These are phyloP conservation scores for Notodonta ziczac DNA, from an alignment of 2,888 invertebrate species.

Conservation along the genomic window DNA sequence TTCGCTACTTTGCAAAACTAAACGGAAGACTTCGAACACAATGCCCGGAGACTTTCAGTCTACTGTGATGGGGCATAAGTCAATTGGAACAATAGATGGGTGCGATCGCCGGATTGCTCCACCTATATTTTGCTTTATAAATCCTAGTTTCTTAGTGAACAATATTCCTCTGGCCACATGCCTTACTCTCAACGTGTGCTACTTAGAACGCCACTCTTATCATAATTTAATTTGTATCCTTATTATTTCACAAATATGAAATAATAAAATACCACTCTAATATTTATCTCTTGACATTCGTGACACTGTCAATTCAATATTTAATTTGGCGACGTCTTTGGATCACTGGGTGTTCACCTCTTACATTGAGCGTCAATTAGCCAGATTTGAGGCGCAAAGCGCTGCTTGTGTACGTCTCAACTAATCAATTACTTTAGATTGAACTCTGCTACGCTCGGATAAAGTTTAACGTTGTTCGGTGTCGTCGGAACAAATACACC, in stretches of 20 bases:
- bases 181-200: no score
- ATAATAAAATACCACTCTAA: no score
- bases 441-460: conserved; percentile 20
- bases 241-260: no score
- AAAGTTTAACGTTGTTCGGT: conserved; percentile 17
- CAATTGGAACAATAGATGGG: conserved; percentile 75
- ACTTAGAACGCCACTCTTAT: no score
- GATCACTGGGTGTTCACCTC: conserved; percentile 46
- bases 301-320: conserved; percentile 2
- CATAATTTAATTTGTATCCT: no score
- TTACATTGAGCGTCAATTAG: conserved; percentile 52
- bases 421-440: conserved; percentile 15
- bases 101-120: conserved; percentile 47
- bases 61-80: conserved; percentile 61
- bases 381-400: conserved; percentile 42
- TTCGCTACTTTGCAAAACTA: conserved; percentile 33
- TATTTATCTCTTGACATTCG: no score
- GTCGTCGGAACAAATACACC: conserved; percentile 14
- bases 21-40: conserved; percentile 54
- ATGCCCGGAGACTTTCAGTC: conserved; percentile 62
- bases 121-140: neutral
- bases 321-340: conserved; percentile 24
- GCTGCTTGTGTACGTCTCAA: conserved; percentile 20
- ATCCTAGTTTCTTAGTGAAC: no score
- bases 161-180: no score